These are phyloP conservation scores for Trichonephila inaurata DNA, from an alignment of 1,140 invertebrate species.

Conservation along the genomic window DNA sequence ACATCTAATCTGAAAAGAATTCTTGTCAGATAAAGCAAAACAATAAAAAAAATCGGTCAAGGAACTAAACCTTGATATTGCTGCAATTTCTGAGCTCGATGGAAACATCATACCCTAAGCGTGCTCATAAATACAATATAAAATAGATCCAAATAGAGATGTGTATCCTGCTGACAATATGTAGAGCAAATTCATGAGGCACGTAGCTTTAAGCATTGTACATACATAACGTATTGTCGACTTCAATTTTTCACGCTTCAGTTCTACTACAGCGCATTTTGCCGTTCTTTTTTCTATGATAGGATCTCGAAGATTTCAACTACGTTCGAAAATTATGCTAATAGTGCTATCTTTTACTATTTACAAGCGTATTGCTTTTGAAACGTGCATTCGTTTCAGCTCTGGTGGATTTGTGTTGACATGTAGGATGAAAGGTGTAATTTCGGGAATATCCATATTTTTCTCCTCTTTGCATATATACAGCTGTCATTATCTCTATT, in stretches of 20 bases:
- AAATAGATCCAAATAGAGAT: neutral
- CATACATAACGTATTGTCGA: neutral
- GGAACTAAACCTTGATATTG: no score
- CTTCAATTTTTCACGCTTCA: conserved; percentile 1
- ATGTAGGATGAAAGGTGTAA: neutral
- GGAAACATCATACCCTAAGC: neutral
- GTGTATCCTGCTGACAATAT: neutral
- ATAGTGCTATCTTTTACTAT: conserved; percentile 3
- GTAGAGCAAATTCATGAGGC: neutral
- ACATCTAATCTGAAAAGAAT: no score
- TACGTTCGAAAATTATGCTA: conserved; percentile 10
- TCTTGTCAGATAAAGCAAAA: no score
- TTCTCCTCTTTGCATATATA: neutral
- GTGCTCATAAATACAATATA: neutral
- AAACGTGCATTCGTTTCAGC: neutral
- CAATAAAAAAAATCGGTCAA: no score
- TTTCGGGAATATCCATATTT: neutral
- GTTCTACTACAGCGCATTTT: neutral
- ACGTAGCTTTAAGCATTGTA: neutral
- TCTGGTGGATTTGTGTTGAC: neutral
- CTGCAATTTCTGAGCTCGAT: no score
- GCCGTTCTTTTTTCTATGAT: neutral
- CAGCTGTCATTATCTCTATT: neutral
- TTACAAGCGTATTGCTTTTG: neutral
- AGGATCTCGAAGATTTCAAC: neutral